phyloP scores from a whole-genome alignment of 2,888 invertebrate genomes.

The Drosophila tanythrix region DNA sequence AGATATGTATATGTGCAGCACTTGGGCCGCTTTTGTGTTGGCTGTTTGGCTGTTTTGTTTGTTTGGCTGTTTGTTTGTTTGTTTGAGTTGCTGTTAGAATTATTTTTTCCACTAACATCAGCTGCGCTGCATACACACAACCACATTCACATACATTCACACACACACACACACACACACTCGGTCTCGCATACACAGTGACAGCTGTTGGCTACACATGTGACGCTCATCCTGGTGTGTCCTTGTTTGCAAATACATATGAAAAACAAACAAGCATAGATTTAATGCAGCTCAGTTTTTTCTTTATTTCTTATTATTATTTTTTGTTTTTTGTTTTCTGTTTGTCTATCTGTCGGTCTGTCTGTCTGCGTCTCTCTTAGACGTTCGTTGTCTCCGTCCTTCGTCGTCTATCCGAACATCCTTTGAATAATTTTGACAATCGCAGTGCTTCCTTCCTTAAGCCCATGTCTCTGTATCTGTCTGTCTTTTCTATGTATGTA shows the following conservation, averaged over 20 bases:
- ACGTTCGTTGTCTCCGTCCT: slow-evolving; percentile 22
- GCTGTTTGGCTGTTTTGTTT: slow-evolving; percentile 72
- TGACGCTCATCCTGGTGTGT: slow-evolving; percentile 50
- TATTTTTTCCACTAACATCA: slow-evolving; percentile 78
- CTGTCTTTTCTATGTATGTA: background rate
- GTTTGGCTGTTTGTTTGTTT: slow-evolving; percentile 74
- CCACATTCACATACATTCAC: slow-evolving; percentile 24
- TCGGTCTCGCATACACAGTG: slow-evolving; percentile 9
- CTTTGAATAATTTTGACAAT: slow-evolving; percentile 61
- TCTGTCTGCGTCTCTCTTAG: slow-evolving; percentile 8
- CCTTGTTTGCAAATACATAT: slow-evolving; percentile 78
- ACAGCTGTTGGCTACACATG: slow-evolving; percentile 54
- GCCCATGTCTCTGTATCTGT: slow-evolving; percentile 7
- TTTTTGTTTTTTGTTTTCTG: slow-evolving; percentile 1
- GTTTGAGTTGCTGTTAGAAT: slow-evolving; percentile 82
- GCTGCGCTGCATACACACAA: slow-evolving; percentile 64
- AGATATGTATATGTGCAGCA: slow-evolving; percentile 18
- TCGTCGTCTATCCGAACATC: slow-evolving; percentile 27
- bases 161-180: slow-evolving; percentile 10
- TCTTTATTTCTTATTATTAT: slow-evolving; percentile 3
- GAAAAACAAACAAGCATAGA: slow-evolving; percentile 78
- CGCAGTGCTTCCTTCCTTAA: slow-evolving; percentile 53
- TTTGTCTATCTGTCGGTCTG: background rate
- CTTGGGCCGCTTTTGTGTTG: slow-evolving; percentile 76
- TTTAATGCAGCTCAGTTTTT: slow-evolving; percentile 69